These are phyloP conservation scores for Pterocles gutturalis DNA, from an alignment of 2,113 vertebrate genomes.

Conservation along the genomic window DNA sequence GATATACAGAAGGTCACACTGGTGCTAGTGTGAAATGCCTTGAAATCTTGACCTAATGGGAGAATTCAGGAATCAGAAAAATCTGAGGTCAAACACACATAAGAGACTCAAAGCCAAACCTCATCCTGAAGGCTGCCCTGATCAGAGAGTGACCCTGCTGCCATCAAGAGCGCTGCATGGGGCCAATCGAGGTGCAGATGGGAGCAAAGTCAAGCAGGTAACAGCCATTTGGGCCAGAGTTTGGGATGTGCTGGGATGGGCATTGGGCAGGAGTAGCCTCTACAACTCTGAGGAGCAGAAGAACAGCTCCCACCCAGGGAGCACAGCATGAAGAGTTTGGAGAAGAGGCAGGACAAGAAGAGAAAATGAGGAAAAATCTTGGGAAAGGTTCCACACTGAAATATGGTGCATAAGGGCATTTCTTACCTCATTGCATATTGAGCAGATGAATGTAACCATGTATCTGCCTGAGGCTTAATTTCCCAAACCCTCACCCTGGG, in stretches of 20 bases:
- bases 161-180: rapidly evolving
- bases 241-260: not conserved
- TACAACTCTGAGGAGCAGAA: not conserved
- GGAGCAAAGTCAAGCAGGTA: not conserved
- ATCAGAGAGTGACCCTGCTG: not conserved
- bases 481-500: not conserved
- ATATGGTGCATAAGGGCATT: not conserved
- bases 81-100: not conserved
- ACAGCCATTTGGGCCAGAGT: not conserved
- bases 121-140: not conserved
- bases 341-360: not conserved
- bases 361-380: not conserved
- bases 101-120: not conserved
- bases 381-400: not conserved
- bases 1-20: not conserved
- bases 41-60: not conserved
- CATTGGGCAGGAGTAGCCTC: not conserved
- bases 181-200: not conserved
- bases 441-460: not conserved
- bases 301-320: not conserved
- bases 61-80: not conserved
- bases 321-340: not conserved
- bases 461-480: not conserved
- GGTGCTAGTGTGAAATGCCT: not conserved
- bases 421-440: not conserved